Percentiles rank a stretch among this genome's conserved stretches.
Evolutionary conservation across 2,888 invertebrate genomes (phyloP).

Genomic region (Campopleginae sp.): DNA sequence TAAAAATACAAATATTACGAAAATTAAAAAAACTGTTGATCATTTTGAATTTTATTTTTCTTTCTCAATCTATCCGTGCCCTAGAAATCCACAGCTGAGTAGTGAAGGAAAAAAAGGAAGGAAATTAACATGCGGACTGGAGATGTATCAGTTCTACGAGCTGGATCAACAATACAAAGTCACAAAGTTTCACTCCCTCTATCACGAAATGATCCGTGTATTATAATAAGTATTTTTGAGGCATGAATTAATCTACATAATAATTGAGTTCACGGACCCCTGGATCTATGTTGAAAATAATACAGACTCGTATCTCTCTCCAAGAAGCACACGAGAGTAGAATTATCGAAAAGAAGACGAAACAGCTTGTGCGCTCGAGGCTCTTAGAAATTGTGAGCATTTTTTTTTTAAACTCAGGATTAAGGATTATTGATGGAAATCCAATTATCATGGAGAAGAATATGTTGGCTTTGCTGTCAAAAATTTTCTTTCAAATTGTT

Average conservation of each 20-base stretch:
- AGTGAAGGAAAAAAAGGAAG: constrained; percentile 39
- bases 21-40: not conserved
- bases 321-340: not conserved
- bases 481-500: not conserved
- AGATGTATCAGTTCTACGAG: constrained; percentile 2
- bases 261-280: constrained; percentile 48
- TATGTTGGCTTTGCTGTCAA: not conserved
- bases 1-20: not conserved
- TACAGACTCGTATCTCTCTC: not conserved
- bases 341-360: not conserved
- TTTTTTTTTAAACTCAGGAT: not conserved
- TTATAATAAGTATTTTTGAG: constrained; percentile 27
- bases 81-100: constrained; percentile 11
- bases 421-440: constrained; percentile 21
- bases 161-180: constrained; percentile 21
- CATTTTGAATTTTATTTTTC: constrained; percentile 17
- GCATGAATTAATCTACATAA: constrained; percentile 38
- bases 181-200: constrained; percentile 16
- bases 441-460: constrained; percentile 7
- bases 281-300: not conserved
- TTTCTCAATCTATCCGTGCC: not conserved
- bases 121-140: not conserved
- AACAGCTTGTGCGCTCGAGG: not conserved
- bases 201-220: constrained; percentile 6
- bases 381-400: not conserved